Evolutionary conservation across 2,113 vertebrate genomes (phyloP), one percentile per base, ranked within the genome.

Genomic region (Butorides virescens): DNA sequence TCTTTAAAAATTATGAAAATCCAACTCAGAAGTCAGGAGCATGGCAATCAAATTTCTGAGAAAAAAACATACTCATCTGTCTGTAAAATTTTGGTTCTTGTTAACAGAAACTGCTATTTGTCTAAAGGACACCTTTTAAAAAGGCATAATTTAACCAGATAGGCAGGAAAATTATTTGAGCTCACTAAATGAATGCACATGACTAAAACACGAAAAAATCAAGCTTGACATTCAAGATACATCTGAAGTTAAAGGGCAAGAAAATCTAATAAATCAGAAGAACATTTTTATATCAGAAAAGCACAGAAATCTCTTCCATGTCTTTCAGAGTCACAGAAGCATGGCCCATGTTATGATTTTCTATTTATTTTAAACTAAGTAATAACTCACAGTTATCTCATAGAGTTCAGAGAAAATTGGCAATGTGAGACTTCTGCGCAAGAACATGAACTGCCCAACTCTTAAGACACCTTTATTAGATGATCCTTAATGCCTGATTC

Each of bases 221-320:
- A 94, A 93, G 80, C 61, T 91, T 97, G 91, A 96, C 79, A 91
- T 94, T 96, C 79, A 95, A 92, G 79, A 91, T 68, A 65, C 86
- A 91, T 68, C 86, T 95, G 86, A 91, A 94, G 86, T 89, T 93
- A 96, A 95, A 96, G 95, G 92, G 86, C 88, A 96, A 92, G 90
- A 77, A 95, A 92, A 94, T 90, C 82, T 94, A 94, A 95, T 86
- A 92, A 94, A 75, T 95, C 83, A 91, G 65, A 77, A 78, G 59
- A 88, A 87, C 9, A 74, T 59, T 93, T 95, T 93, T 86, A 86
- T 93, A 86, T 78, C 74, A 91, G 42, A 94, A 93, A 92, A 61
- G 52, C 72, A 75, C 13, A 94, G 92, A 94, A 83, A 86, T 46
- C 13, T 67, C 68, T 77, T 86, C 90, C n/a, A 61, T 39, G 65